Evolutionary conservation across 2,888 invertebrate genomes (phyloP).

Genomic region (Alentia gelatinosa): DNA sequence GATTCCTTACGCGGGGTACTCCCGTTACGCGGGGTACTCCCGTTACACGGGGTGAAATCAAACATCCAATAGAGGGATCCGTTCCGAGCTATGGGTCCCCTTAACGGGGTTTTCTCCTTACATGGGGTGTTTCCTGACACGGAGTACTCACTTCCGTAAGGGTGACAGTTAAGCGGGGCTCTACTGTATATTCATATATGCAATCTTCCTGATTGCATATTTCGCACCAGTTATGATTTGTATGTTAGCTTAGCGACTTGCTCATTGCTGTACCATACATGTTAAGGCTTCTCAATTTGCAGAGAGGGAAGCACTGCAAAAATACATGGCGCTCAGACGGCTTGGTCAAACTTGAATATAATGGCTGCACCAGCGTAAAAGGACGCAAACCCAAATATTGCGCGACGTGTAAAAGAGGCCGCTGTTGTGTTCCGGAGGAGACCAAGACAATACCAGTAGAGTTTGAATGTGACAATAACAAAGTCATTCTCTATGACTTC

Average conservation of each 20-base stretch:
- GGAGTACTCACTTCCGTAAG: too few relatives aligned
- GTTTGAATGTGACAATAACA: slow-evolving; percentile 69
- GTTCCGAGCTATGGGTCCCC: too few relatives aligned
- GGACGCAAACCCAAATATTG: slow-evolving; percentile 86
- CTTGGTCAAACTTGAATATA: slow-evolving; percentile 17
- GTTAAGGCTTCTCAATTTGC: slow-evolving; percentile 25
- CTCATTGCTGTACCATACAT: neutral
- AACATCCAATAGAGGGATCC: too few relatives aligned
- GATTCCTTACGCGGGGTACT: too few relatives aligned
- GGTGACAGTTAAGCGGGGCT: too few relatives aligned
- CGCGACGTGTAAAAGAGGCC: slow-evolving; percentile 84
- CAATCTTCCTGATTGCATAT: too few relatives aligned
- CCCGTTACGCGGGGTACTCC: too few relatives aligned
- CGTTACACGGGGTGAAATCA: too few relatives aligned
- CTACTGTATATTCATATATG: too few relatives aligned
- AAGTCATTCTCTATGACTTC: slow-evolving; percentile 53
- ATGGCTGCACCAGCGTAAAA: slow-evolving; percentile 84
- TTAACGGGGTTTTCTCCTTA: too few relatives aligned
- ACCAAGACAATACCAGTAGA: slow-evolving; percentile 80
- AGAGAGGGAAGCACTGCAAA: slow-evolving; percentile 46
- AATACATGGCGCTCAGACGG: neutral
- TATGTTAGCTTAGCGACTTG: neutral
- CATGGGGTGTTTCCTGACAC: too few relatives aligned
- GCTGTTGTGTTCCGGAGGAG: slow-evolving; percentile 85
- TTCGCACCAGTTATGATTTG: too few relatives aligned